Base-by-base conservation (phyloP, 2,888 invertebrate species). In the Gibbula magus region DNA sequence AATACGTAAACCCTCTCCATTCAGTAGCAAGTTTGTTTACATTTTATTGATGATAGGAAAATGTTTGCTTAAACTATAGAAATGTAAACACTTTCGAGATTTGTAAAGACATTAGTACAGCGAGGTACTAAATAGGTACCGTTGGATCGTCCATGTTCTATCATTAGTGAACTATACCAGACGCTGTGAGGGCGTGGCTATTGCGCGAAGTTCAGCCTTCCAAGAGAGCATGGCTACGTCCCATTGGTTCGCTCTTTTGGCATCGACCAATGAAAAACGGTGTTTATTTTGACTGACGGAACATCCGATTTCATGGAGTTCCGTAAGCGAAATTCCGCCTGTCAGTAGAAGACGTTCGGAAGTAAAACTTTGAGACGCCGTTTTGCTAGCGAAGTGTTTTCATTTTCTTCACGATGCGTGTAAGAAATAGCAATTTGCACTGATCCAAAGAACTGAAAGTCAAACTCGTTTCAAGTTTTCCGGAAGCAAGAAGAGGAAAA, bases 401-500 rank as follows among this genome's bases (percentile, higher is more conserved):
- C 70, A 70, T 70, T 70, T 70, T 70, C 70, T 70, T 70, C 39
- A 70, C 70, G n/a, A 70, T 70, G 70, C 70, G 70, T 70, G 70
- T 70, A 70, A 70, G 70, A 70, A 70, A 39, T 70, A 70, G 70
- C 70, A 70, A 70, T 70, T 70, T 70, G 70, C 70, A 39, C 70
- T 70, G 70, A 70, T 70, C 70, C 70, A 35, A 32, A 70, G 22
- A 70, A 25, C 70, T 32, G 70, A 70, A 70, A 70, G 61, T 61
- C 61, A 61, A 61, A 61, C 61, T 61, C 61, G 61, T 61, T 61
- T 61, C 61, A 61, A 70, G 70, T 39, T 70, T 70, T 32, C 70
- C 70, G 70, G 39, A 70, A 70, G 35, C 70, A 18, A 70, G 39
- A 70, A 32, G 35, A 16, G 13, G 32, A 35, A 35, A 16, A 70